Evolutionary conservation across 2,797 vertebrate species (phyloP).

Genomic region (Chrysocyon brachyurus): DNA sequence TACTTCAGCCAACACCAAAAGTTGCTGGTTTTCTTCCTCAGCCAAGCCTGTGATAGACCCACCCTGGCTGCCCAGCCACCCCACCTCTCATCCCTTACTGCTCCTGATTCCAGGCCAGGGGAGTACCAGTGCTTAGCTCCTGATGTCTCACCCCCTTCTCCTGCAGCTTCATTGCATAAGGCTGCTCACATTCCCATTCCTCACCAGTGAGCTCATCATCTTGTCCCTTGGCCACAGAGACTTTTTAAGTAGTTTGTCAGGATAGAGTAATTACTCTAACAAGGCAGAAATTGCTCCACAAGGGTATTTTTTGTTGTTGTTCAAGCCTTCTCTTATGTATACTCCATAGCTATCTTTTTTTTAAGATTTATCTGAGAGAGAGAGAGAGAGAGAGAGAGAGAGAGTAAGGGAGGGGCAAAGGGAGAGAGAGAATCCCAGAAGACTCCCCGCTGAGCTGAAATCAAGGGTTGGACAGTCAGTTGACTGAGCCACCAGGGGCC

Average conservation of each 20-base stretch:
- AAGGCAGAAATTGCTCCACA: neutral
- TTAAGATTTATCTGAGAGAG: neutral
- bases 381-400: neutral
- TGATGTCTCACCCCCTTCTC: neutral
- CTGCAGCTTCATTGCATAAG: too few species aligned
- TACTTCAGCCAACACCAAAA: neutral
- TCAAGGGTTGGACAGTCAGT: neutral
- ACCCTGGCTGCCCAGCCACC: neutral
- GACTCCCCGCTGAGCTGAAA: neutral
- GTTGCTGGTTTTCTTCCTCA: neutral
- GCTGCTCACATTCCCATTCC: neutral
- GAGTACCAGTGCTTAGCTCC: neutral
- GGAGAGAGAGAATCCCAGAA: neutral
- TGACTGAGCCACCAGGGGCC: neutral
- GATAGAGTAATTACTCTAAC: neutral
- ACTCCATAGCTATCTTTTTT: neutral
- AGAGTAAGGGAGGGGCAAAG: neutral
- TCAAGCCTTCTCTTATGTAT: neutral
- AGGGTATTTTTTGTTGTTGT: neutral
- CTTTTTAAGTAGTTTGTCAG: neutral
- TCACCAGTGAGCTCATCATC: neutral
- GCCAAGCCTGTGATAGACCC: neutral
- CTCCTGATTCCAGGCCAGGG: neutral
- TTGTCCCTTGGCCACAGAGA: neutral
- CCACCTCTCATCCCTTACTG: neutral